Conservation (phyloP, 2,888 invertebrate genomes). For the Ellobium chinense region DNA sequence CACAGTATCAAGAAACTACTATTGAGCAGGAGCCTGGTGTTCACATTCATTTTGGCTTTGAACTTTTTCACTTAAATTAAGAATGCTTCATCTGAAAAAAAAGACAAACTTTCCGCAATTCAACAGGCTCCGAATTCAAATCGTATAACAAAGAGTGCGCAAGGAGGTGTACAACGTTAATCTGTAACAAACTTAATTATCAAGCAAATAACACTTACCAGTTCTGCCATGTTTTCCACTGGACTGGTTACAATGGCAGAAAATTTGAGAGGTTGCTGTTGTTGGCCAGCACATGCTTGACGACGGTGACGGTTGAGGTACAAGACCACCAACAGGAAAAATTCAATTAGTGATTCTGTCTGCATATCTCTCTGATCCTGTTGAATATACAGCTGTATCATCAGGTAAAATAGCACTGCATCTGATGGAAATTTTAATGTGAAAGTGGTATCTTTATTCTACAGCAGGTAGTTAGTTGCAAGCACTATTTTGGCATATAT, state of each 20-base stretch:
- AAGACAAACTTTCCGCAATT: background rate
- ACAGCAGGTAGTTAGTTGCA: no score
- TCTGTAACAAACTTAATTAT: background rate
- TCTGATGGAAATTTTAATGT: no score
- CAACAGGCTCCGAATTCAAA: background rate
- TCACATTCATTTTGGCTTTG: no score
- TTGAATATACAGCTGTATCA: no score
- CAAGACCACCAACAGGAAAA: constrained; percentile 72
- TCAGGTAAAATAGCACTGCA: no score
- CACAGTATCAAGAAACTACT: no score
- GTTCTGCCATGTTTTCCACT: background rate
- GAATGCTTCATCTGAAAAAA: background rate
- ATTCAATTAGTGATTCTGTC: constrained; percentile 61
- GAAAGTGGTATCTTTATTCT: no score
- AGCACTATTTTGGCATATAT: no score
- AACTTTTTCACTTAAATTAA: no score
- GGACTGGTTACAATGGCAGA: constrained; percentile 4
- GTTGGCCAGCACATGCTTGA: constrained; percentile 20
- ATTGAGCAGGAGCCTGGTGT: no score
- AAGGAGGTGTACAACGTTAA: background rate
- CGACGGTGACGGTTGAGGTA: constrained; percentile 66
- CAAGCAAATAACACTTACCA: constrained; percentile 16
- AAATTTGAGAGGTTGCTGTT: background rate
- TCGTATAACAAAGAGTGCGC: background rate
- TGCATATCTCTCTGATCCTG: constrained; percentile 31